These are phyloP conservation scores for Machimus atricapillus DNA, from an alignment of 2,888 invertebrate species.

Conservation along the genomic window DNA sequence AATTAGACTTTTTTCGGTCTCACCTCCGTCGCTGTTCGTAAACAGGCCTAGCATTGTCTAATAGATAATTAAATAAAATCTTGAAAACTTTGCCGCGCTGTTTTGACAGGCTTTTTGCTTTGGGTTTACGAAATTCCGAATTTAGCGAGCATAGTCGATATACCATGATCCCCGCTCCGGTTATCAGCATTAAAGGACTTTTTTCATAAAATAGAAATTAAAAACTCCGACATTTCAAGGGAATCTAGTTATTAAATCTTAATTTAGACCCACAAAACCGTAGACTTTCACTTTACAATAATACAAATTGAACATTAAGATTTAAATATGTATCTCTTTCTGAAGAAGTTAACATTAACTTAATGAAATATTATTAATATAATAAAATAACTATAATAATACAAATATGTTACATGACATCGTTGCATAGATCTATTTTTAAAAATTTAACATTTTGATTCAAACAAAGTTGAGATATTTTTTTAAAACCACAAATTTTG, in stretches of 20 bases:
- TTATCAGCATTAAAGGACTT: background rate
- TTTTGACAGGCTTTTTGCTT: background rate
- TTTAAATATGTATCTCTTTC: background rate
- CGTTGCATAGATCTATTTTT: no score
- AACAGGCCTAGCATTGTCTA: background rate
- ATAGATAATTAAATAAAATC: background rate
- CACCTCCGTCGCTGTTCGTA: background rate
- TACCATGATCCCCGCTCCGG: background rate
- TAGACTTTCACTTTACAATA: background rate
- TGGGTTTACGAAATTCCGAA: background rate
- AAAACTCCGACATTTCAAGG: background rate
- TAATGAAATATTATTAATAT: no score
- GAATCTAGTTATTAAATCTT: background rate
- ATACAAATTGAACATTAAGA: background rate
- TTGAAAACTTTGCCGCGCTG: background rate
- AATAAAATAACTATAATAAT: no score
- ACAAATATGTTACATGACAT: no score
- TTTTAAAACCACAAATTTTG: no score
- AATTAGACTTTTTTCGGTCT: background rate
- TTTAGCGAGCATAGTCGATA: background rate
- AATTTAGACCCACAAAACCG: background rate
- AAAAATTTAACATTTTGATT: no score
- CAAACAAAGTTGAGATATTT: no score
- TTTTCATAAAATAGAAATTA: background rate
- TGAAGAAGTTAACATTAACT: background rate